A percentile compares a stretch with the other conserved stretches of the same genome.
Conservation (phyloP, 92 coral and sea anemone species). For the Porites rus region DNA sequence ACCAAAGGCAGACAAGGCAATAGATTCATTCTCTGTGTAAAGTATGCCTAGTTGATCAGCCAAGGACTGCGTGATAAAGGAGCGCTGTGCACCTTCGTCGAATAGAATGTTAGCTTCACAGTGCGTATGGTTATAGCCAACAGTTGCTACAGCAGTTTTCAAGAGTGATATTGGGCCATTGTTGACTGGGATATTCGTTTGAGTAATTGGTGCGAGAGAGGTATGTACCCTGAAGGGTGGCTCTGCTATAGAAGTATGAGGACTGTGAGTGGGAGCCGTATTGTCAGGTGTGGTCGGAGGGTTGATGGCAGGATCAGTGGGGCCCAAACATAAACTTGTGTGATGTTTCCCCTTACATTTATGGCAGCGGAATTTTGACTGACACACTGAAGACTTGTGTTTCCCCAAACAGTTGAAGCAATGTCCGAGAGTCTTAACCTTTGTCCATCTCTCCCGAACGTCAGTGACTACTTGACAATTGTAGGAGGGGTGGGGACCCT, state of each 20-base stretch:
- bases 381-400: slow-evolving; percentile 56
- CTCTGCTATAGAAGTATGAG: neutral
- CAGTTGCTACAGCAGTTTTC: slow-evolving; percentile 43
- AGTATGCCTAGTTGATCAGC: slow-evolving; percentile 51
- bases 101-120: slow-evolving; percentile 52
- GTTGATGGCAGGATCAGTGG: neutral
- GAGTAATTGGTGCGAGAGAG: slow-evolving; percentile 11
- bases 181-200: neutral
- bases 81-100: slow-evolving; percentile 64
- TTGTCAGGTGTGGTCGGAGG: neutral
- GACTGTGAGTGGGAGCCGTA: slow-evolving; percentile 12
- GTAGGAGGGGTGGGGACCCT: slow-evolving; percentile 37
- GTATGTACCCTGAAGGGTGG: slow-evolving; percentile 12
- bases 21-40: slow-evolving; percentile 2
- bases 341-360: slow-evolving; percentile 61
- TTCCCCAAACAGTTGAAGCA: slow-evolving; percentile 61
- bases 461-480: slow-evolving; percentile 27
- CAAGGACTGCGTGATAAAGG: slow-evolving; percentile 54
- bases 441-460: slow-evolving; percentile 42
- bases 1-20: slow-evolving; percentile 48
- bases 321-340: slow-evolving; percentile 60
- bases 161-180: slow-evolving; percentile 26
- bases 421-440: slow-evolving; percentile 34
- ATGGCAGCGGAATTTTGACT: slow-evolving; percentile 56
- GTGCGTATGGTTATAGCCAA: neutral